Evolutionary conservation across 2,113 vertebrate genomes (phyloP).

Genomic region (Blennius ocellaris): DNA sequence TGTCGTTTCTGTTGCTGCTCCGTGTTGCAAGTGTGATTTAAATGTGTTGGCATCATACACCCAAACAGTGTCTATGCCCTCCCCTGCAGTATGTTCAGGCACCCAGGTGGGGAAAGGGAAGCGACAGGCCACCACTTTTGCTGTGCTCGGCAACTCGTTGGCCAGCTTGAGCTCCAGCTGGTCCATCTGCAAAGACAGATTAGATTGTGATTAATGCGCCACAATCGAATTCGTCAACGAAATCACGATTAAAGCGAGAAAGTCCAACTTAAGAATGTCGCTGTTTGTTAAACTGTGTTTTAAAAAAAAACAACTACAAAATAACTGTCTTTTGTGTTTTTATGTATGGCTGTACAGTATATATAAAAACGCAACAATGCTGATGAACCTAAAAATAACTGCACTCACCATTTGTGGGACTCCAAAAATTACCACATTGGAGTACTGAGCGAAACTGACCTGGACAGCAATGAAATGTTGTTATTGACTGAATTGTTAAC

Average conservation of each 20-base stretch:
- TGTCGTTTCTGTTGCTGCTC: background rate
- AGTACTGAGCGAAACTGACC: conserved; percentile 91
- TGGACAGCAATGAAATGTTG: conserved; percentile 50
- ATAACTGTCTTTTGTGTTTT: no score
- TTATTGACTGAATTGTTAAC: no score
- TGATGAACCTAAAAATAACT: background rate
- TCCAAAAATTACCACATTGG: conserved; percentile 94
- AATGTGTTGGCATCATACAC: conserved; percentile 85
- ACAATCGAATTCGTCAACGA: no score
- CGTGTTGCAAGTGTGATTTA: conserved; percentile 43
- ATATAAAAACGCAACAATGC: background rate
- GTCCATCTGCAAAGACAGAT: conserved; percentile 86
- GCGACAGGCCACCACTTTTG: conserved; percentile 92
- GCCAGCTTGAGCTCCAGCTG: conserved; percentile 90
- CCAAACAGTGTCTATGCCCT: conserved; percentile 94
- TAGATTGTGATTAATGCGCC: background rate
- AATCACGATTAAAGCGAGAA: no score
- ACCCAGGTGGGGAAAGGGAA: conserved; percentile 96
- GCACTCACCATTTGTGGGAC: conserved; percentile 97
- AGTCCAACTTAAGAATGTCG: no score
- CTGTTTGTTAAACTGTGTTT: no score
- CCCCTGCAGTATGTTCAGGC: conserved; percentile 85
- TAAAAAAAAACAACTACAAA: no score
- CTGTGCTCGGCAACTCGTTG: conserved; percentile 83
- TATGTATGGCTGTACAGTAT: background rate